phyloP scores from a whole-genome alignment of 2,113 vertebrate species.

The Protobothrops flavoviridis region DNA sequence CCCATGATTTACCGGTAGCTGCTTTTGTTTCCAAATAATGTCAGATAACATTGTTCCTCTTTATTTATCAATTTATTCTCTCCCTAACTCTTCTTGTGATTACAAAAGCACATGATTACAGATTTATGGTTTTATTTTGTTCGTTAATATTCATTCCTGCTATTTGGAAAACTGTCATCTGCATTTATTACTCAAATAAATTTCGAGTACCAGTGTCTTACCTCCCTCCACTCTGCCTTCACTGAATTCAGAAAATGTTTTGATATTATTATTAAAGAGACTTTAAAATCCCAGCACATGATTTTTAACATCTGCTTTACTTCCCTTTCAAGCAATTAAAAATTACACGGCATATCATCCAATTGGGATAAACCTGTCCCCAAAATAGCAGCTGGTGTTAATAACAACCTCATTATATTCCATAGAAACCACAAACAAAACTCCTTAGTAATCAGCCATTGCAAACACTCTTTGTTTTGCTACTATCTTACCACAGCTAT shows the following conservation, averaged over 20 bases:
- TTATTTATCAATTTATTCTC: background rate
- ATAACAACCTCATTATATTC: constrained; percentile 27
- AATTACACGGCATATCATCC: background rate
- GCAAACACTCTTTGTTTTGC: background rate
- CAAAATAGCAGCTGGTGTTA: constrained; percentile 1
- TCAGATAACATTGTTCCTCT: background rate
- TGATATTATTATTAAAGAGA: background rate
- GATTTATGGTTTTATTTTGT: constrained; percentile 9
- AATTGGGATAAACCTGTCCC: constrained; percentile 11
- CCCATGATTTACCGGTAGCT: background rate
- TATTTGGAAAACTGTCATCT: constrained; percentile 7
- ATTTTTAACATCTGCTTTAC: constrained; percentile 4
- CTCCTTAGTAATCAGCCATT: background rate
- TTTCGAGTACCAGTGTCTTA: background rate
- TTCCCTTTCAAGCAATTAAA: constrained; percentile 14
- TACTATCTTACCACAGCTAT: background rate
- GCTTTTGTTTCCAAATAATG: background rate
- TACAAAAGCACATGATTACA: background rate
- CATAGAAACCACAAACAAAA: background rate
- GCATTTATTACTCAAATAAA: constrained; percentile 32
- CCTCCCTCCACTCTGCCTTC: background rate
- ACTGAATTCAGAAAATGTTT: background rate
- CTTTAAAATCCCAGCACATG: background rate
- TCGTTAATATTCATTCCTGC: background rate
- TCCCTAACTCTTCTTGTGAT: background rate